These are phyloP conservation scores for Zele albiditarsus DNA, from an alignment of 2,888 invertebrate genomes.

Conservation along the genomic window DNA sequence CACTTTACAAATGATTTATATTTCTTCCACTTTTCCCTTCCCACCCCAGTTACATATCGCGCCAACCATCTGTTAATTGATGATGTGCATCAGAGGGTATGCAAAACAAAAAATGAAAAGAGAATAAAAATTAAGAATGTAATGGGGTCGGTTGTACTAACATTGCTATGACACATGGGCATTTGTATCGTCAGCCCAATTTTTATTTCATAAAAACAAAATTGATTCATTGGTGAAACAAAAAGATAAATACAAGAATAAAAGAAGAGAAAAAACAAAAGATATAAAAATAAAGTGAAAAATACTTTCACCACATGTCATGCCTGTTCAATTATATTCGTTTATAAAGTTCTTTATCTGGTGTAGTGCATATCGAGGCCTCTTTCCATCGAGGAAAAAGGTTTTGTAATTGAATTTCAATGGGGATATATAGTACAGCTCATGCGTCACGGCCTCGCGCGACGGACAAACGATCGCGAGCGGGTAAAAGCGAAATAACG, in stretches of 20 bases:
- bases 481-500: constrained; percentile 38
- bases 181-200: constrained; percentile 4
- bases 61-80: not conserved
- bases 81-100: constrained; percentile 11
- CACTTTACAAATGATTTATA: not conserved
- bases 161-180: not conserved
- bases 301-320: constrained; percentile 29
- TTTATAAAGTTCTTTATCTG: constrained; percentile 19
- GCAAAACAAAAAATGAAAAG: constrained; percentile 37
- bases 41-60: not conserved
- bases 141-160: constrained; percentile 20
- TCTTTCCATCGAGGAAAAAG: constrained; percentile 50
- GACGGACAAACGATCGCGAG: constrained; percentile 40
- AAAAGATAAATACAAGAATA: not conserved
- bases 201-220: not conserved
- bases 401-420: constrained; percentile 60
- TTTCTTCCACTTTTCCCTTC: not conserved
- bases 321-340: constrained; percentile 21
- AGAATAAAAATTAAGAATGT: constrained; percentile 9
- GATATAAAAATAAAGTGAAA: not conserved
- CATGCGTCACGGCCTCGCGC: constrained; percentile 50
- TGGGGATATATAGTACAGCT: constrained; percentile 48
- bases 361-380: constrained; percentile 27
- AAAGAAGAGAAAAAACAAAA: not conserved
- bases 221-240: not conserved